These are phyloP conservation scores for Smittia sp. DNA, from an alignment of 2,888 invertebrate genomes.

Conservation along the genomic window DNA sequence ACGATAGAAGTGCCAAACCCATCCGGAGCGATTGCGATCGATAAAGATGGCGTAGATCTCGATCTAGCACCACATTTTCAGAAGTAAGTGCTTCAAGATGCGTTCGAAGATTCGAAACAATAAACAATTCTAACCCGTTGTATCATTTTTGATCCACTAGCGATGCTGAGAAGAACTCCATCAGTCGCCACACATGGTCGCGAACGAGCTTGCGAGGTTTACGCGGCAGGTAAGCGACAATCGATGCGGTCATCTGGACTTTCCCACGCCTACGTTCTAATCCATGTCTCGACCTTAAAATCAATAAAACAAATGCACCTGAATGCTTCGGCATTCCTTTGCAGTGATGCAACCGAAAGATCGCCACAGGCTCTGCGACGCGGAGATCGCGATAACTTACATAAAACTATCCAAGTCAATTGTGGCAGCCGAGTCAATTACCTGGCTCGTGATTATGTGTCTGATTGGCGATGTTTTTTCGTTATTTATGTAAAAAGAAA, in stretches of 20 bases:
- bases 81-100: slow-evolving; percentile 13
- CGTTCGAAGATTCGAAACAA: not conserved
- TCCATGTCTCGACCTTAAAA: too few species aligned
- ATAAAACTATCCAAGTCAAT: not conserved
- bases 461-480: not conserved
- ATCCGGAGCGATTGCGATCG: slow-evolving; percentile 42
- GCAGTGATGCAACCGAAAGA: too few species aligned
- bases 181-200: slow-evolving; percentile 80
- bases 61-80: slow-evolving; percentile 51
- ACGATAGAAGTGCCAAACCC: slow-evolving; percentile 2
- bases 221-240: slow-evolving; percentile 70
- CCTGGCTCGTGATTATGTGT: slow-evolving; percentile 3
- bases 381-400: not conserved
- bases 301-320: too few species aligned
- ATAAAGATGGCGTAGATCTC: slow-evolving; percentile 49
- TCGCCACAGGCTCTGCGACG: too few species aligned
- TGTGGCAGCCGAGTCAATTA: not conserved
- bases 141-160: slow-evolving; percentile 45
- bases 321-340: too few species aligned
- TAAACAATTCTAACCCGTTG: not conserved
- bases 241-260: too few species aligned
- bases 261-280: too few species aligned
- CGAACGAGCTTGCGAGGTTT: slow-evolving; percentile 79
- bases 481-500: not conserved
- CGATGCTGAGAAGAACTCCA: slow-evolving; percentile 59